Evolutionary conservation across 2,888 invertebrate species (phyloP).

Genomic region (Diarsia dahlii): DNA sequence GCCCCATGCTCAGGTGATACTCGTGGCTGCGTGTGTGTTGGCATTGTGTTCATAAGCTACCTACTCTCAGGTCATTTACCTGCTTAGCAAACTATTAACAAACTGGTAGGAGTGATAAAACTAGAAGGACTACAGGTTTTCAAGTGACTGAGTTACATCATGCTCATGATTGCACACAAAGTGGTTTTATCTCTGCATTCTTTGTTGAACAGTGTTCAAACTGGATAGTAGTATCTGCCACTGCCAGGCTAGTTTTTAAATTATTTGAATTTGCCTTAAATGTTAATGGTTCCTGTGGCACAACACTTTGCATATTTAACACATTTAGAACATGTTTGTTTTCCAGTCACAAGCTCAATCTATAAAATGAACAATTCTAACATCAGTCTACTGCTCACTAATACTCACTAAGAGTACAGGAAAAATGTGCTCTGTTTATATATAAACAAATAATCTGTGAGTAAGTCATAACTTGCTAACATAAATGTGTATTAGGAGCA

Average conservation of each 20-base stretch:
- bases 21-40: constrained; percentile 35
- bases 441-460: constrained; percentile 56
- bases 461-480: constrained; percentile 45
- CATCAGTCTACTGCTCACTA: constrained; percentile 15
- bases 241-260: constrained; percentile 56
- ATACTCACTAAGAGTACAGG: constrained; percentile 36
- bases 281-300: constrained; percentile 52
- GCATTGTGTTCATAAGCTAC: constrained; percentile 62
- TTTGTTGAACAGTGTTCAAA: constrained; percentile 65
- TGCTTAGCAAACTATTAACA: constrained; percentile 68
- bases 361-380: constrained; percentile 29
- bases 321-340: constrained; percentile 46
- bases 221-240: constrained; percentile 59
- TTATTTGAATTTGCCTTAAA: constrained; percentile 54
- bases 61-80: constrained; percentile 69
- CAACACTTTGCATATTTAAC: constrained; percentile 50
- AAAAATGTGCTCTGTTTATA: constrained; percentile 48
- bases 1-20: constrained; percentile 75
- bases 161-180: constrained; percentile 68
- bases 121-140: constrained; percentile 69
- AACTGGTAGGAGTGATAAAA: constrained; percentile 70
- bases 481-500: constrained; percentile 53
- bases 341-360: constrained; percentile 29
- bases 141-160: constrained; percentile 71
- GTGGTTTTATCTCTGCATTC: constrained; percentile 70